Evolutionary conservation across 2,797 vertebrate species (phyloP).

Genomic region (Crenichthys baileyi): DNA sequence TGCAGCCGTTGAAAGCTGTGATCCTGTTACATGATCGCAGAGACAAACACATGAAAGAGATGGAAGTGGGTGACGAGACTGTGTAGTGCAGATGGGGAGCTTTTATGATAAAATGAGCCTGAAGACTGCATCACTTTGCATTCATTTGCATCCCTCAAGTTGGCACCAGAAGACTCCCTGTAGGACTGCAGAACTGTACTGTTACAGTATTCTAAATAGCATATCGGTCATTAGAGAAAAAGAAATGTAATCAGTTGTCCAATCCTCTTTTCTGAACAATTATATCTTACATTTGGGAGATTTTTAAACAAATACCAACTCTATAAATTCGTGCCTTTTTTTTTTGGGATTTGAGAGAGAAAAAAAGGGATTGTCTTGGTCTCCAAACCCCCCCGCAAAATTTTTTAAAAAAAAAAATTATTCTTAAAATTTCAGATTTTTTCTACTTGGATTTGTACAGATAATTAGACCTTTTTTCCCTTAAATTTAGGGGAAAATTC

Average conservation of each 20-base stretch:
- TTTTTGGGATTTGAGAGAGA: not conserved
- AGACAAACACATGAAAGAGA: conserved; percentile 44
- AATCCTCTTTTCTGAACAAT: not conserved
- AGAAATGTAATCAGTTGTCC: not conserved
- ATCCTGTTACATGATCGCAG: conserved; percentile 28
- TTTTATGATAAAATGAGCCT: conserved; percentile 62
- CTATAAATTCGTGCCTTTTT: not conserved
- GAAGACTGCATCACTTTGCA: conserved; percentile 55
- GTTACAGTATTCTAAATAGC: not conserved
- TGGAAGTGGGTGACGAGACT: conserved; percentile 42
- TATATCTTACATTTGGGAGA: not conserved
- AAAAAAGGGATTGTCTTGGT: too few relatives aligned
- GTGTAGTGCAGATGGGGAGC: conserved; percentile 51
- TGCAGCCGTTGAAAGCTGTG: conserved; percentile 18
- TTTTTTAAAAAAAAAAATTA: too few relatives aligned
- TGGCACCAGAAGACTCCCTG: conserved; percentile 23
- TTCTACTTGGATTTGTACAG: not conserved
- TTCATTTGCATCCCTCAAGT: conserved; percentile 40
- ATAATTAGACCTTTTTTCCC: not conserved
- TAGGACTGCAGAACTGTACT: conserved; percentile 2
- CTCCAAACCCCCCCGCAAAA: too few relatives aligned
- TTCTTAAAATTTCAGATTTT: not conserved
- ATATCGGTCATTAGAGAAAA: not conserved
- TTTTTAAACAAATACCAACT: not conserved
- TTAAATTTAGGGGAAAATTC: too few relatives aligned